Conservation (phyloP, 2,888 invertebrate species). For the Athalia cordata region DNA sequence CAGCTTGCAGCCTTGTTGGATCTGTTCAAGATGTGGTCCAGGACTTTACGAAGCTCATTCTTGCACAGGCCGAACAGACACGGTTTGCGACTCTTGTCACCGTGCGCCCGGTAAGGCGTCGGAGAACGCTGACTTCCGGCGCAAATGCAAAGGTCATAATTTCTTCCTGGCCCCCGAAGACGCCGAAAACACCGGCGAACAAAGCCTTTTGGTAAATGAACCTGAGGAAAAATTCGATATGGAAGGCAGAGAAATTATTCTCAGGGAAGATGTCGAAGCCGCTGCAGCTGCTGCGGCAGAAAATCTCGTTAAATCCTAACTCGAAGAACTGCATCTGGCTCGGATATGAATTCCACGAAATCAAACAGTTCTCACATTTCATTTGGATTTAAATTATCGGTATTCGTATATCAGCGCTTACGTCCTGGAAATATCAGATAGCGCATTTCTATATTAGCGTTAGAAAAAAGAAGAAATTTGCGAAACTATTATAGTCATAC, state of each 20-base stretch:
- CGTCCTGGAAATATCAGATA: no score
- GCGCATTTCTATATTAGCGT: no score
- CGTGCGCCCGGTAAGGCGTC: constrained; percentile 58
- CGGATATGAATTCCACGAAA: no score
- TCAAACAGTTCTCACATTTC: no score
- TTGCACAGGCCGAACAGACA: constrained; percentile 69
- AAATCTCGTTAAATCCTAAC: constrained; percentile 43
- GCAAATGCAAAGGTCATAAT: constrained; percentile 62
- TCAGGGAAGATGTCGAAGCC: constrained; percentile 65
- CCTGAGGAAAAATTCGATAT: constrained; percentile 51
- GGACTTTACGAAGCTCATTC: constrained; percentile 73
- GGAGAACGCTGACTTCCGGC: constrained; percentile 61
- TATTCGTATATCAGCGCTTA: no score
- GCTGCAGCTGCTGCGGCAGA: constrained; percentile 41
- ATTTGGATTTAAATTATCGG: no score
- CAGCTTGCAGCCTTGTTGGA: constrained; percentile 71
- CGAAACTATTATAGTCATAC: constrained; percentile 6
- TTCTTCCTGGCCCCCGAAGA: constrained; percentile 70
- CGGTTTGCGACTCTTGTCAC: constrained; percentile 72
- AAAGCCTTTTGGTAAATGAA: constrained; percentile 68
- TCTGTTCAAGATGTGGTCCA: constrained; percentile 72
- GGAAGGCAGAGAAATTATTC: constrained; percentile 59
- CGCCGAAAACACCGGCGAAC: constrained; percentile 66
- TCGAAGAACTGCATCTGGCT: not conserved
- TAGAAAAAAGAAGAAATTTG: no score